A percentile compares a stretch with the other conserved stretches of the same genome.
Evolutionary conservation across 2,797 vertebrate species (phyloP).

Genomic region (Megalops cyprinoides): DNA sequence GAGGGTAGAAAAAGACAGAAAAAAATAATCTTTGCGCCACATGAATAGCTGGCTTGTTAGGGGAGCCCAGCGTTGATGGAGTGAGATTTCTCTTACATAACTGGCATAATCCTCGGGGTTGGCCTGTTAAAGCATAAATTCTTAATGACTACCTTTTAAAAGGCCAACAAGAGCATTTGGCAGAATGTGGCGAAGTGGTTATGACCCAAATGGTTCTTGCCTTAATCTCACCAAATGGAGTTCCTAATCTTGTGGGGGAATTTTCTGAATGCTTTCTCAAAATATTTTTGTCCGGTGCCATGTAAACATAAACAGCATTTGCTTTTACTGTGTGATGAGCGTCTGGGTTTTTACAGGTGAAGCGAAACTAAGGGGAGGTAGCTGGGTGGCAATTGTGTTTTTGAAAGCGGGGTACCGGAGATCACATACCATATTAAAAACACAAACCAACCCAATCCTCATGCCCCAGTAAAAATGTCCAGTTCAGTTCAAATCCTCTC

Average conservation of each 20-base stretch:
- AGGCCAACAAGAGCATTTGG: background rate
- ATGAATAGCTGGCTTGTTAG: constrained; percentile 53
- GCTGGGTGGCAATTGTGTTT: background rate
- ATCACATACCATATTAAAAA: background rate
- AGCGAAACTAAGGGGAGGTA: too few relatives aligned
- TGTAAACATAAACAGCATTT: background rate
- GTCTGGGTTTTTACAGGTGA: background rate
- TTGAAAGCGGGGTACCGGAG: background rate
- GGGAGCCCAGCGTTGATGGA: constrained; percentile 40
- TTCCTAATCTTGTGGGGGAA: background rate
- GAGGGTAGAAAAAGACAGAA: constrained; percentile 40
- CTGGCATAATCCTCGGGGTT: constrained; percentile 37
- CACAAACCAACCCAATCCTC: background rate
- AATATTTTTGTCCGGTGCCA: background rate
- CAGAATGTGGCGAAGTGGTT: background rate
- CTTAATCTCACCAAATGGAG: too few relatives aligned
- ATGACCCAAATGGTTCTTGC: background rate
- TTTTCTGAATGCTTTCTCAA: background rate
- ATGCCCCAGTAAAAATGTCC: background rate
- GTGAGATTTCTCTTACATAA: constrained; percentile 28
- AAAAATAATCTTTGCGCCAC: constrained; percentile 31
- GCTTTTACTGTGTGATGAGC: background rate
- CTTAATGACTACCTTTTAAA: constrained; percentile 12
- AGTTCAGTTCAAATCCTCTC: background rate
- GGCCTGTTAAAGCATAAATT: background rate